Evolutionary conservation across 2,113 vertebrate species (phyloP).

Genomic region (Coracopsis vasa): DNA sequence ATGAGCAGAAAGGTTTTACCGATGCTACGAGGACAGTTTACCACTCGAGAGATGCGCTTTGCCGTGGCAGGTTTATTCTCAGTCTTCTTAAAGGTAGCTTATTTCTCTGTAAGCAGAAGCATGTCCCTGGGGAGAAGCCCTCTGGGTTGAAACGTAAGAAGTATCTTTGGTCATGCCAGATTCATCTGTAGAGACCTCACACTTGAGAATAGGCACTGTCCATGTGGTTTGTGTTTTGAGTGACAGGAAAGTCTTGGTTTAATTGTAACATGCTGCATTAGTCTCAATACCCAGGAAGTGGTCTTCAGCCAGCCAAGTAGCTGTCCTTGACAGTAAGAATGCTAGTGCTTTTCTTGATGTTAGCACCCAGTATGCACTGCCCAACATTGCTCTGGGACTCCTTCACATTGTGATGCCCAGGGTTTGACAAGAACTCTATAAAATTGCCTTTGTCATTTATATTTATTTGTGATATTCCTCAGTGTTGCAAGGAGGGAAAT

Average conservation of each 20-base stretch:
- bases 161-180: background rate
- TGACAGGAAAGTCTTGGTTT: background rate
- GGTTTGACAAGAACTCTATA: background rate
- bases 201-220: background rate
- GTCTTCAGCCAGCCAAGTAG: background rate
- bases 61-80: background rate
- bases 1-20: background rate
- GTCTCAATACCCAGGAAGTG: background rate
- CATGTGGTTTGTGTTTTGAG: background rate
- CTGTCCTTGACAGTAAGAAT: background rate
- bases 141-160: background rate
- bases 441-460: background rate
- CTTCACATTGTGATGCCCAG: accelerated
- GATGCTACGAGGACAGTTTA: accelerated
- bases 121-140: background rate
- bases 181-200: background rate
- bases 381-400: accelerated
- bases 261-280: background rate
- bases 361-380: accelerated
- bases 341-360: background rate
- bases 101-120: background rate
- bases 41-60: background rate
- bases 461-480: background rate
- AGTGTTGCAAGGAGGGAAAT: background rate
- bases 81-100: background rate